Base-by-base conservation (phyloP, 2,113 vertebrate genomes). In the Hippocampus barbouri region DNA sequence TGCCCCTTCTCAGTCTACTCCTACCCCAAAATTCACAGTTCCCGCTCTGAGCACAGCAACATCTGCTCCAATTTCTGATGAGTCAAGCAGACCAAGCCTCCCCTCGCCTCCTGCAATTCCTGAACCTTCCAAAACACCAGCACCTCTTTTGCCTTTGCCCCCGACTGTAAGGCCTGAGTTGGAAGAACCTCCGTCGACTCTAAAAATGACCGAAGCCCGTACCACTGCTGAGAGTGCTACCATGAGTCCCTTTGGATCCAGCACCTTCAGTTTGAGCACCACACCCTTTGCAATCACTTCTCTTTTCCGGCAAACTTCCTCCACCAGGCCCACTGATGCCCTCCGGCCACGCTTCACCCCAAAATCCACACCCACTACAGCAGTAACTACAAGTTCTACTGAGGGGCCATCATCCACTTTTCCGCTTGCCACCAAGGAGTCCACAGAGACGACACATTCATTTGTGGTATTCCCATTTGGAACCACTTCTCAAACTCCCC, bases 251-350 rank as follows among this genome's bases (percentile, higher is more conserved):
- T 70, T 68, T 7, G 20, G 47, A 18, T 53, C 59, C 45, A 76
- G 64, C 66, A 89, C 81, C 0, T 25, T 73, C 21, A 81, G 34
- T n/a, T 74, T 85, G 2, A 92, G 68, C 70, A 71, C 79, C 1
- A 23, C 72, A 12, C 78, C 86, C 2, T 71, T 68, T n/a, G 38
- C 74, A 62, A 66, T 72, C 60, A 86, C 83, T 0, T 45, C 85
- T 51, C 69, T 82, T 47, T 80, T 86, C 49, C 82, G 66, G 85
- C 21, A 83, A 73, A 80, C 68, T 23, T 51, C 67, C 38, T 54
- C 81, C 43, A 70, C 72, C 8, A 77, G 61, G 38, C 56, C 77
- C 23, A 81, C 74, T 0, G 74, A 72, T 5, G 21, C 67, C 4
- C 69, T 16, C 14, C 23, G 59, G 21, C 57, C 64, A 0, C 40